phyloP scores from a whole-genome alignment of 2,113 vertebrate genomes.

The Notothenia rossii region DNA sequence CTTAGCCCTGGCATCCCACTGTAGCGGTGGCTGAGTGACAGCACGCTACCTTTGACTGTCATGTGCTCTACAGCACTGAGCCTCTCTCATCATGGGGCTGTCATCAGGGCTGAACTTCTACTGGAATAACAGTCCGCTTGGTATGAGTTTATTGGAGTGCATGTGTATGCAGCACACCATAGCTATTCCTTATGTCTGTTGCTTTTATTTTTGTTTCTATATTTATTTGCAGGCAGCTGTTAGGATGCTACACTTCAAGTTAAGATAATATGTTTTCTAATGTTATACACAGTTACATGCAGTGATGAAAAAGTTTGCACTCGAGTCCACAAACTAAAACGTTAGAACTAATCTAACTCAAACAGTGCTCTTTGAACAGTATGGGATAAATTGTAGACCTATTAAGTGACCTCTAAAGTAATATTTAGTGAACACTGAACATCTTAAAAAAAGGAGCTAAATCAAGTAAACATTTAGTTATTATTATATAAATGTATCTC shows the following conservation, averaged over 20 bases:
- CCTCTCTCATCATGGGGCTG: conserved; percentile 60
- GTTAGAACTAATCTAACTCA: not conserved
- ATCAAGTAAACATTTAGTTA: not conserved
- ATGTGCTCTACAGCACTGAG: conserved; percentile 61
- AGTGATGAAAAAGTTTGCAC: not conserved
- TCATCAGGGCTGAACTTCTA: conserved; percentile 50
- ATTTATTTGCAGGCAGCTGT: not conserved
- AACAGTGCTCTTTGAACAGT: not conserved
- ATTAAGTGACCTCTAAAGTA: not conserved
- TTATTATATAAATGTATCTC: not conserved
- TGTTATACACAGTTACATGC: not conserved
- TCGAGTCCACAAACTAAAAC: not conserved
- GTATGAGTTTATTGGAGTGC: conserved; percentile 1
- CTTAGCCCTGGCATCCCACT: conserved; percentile 49
- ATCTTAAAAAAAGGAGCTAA: not conserved
- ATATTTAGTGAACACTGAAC: not conserved
- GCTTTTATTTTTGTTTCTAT: not conserved
- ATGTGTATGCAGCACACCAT: not conserved
- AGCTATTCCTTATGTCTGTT: conserved; percentile 17
- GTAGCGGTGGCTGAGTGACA: conserved; percentile 65
- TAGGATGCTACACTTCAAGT: not conserved
- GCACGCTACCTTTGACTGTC: conserved; percentile 63
- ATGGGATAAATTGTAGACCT: too few relatives aligned
- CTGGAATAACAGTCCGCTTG: conserved; percentile 6
- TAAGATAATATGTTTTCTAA: not conserved